These are phyloP conservation scores for Columba livia DNA, from an alignment of 2,113 vertebrate species.

Conservation along the genomic window DNA sequence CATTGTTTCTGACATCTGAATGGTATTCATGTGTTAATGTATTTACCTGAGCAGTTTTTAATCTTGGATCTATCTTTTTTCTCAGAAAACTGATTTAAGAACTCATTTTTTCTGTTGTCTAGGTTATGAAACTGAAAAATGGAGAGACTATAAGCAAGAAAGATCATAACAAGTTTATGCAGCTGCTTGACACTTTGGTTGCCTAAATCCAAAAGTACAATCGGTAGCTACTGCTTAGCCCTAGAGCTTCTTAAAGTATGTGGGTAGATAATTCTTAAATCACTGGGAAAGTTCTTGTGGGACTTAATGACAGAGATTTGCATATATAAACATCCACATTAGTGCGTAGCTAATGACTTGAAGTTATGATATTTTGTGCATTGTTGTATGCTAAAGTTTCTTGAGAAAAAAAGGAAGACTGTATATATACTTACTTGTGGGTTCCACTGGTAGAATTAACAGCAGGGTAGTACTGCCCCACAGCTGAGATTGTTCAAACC, in stretches of 20 bases:
- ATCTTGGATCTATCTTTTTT: background rate
- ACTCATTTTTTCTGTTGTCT: background rate
- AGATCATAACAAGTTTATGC: background rate
- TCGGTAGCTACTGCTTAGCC: background rate
- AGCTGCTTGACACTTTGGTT: background rate
- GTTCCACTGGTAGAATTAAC: background rate
- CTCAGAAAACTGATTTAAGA: background rate
- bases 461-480: background rate
- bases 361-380: background rate
- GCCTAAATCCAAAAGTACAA: background rate
- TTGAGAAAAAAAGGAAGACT: background rate
- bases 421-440: background rate
- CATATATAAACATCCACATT: background rate
- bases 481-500: background rate
- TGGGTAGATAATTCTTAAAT: slow-evolving; percentile 9
- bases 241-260: background rate
- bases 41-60: background rate
- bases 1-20: background rate
- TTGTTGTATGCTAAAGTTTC: background rate
- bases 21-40: background rate
- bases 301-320: background rate
- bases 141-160: background rate
- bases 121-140: background rate
- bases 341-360: background rate
- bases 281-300: background rate